Evolutionary conservation across 2,113 vertebrate genomes (phyloP), one percentile per base, ranked within the genome.

Genomic region (Percopsis transmontana): DNA sequence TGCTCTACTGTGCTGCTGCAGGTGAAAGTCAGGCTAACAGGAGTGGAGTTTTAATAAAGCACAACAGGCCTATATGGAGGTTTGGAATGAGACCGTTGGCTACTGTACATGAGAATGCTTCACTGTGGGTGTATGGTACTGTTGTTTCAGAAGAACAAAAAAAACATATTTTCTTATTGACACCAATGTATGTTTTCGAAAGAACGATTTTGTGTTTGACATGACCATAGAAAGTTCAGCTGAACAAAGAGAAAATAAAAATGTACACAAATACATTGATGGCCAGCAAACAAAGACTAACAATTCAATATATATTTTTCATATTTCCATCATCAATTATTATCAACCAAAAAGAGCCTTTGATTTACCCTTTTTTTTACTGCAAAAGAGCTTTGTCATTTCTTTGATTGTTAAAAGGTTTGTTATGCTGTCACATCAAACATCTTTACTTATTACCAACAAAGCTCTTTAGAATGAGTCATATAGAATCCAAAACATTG

Each of bases 351-450:
- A 19, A 50, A 19, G 18, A 33, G 24, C 23, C 3, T 53, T 38
- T 56, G 16, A 14, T n/a, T 38, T 53, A 11, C 1, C 27, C 45
- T 3, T 48, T 14, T n/a, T 48, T 16, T n/a, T 16, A 16, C 9
- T 3, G 8, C 16, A 44, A 60, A 39, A 50, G 42, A 60, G 48
- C 47, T 68, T 27, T 60, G 39, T 56, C 23, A 62, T 74, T 9
- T 70, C 15, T 62, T 39, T 15, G 53, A 39, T 66, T 45, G 66
- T 74, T 80, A 53, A 67, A 16, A 66, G 23, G 9, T 51, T 64
- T 69, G 18, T 27, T 67, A 11, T 40, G 4, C 60, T 60, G 42
- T 53, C 47, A 63, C 44, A 58, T 65, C 55, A 66, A 58, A 57
- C 60, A 45, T 38, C 50, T 77, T 55, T 33, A 11, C 59, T 41